Evolutionary conservation across 2,888 invertebrate species (phyloP).

Genomic region (Ormyrus pomaceus): DNA sequence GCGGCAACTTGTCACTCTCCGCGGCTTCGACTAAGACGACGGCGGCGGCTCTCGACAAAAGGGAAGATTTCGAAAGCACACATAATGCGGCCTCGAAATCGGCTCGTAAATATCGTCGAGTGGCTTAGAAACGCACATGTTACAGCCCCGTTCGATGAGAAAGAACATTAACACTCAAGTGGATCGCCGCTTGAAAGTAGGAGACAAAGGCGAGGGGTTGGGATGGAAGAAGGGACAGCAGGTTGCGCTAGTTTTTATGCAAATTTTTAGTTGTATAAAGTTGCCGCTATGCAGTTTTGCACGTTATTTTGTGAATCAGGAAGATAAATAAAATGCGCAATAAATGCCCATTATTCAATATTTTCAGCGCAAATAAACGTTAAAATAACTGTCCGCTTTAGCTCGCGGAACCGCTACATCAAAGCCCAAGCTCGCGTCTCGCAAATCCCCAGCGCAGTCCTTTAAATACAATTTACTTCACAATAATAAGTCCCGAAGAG

Average conservation of each 20-base stretch:
- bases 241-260: no score
- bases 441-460: no score
- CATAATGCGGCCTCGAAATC: constrained; percentile 36
- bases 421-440: no score
- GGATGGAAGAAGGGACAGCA: background rate
- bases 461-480: no score
- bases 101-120: constrained; percentile 50
- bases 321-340: no score
- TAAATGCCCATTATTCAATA: no score
- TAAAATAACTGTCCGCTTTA: no score
- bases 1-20: constrained; percentile 52
- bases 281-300: no score
- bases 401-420: no score
- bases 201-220: background rate
- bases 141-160: constrained; percentile 1
- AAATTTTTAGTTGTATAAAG: no score
- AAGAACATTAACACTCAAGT: constrained; percentile 38
- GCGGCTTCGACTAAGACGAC: constrained; percentile 11
- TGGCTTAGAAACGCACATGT: constrained; percentile 5
- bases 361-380: no score
- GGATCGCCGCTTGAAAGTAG: constrained; percentile 15
- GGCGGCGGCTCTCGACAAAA: constrained; percentile 26
- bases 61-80: constrained; percentile 37
- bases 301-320: no score
- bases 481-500: constrained; percentile 2